Conservation (phyloP, 2,888 invertebrate genomes). For the Sinotaia quadrata region DNA sequence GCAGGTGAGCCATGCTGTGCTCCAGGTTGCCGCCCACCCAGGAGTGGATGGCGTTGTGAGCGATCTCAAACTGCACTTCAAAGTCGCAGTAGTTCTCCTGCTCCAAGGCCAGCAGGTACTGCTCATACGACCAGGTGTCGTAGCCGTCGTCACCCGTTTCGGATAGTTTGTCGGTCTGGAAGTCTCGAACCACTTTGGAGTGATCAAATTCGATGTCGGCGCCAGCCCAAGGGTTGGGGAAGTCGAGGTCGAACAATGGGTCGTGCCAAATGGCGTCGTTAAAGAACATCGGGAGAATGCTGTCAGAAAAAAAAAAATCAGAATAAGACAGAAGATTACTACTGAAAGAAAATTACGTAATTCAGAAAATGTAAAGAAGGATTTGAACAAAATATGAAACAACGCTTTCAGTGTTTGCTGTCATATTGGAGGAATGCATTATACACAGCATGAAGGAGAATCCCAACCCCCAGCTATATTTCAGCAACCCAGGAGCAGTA, state of each 20-base stretch:
- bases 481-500: too few species aligned
- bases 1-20: conserved; percentile 41
- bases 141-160: conserved; percentile 28
- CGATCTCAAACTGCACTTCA: conserved; percentile 44
- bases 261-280: conserved; percentile 31
- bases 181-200: conserved; percentile 30
- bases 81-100: conserved; percentile 47
- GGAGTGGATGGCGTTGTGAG: conserved; percentile 43
- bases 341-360: too few species aligned
- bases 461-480: too few species aligned
- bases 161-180: conserved; percentile 15
- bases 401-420: too few species aligned
- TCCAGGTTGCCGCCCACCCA: conserved; percentile 39
- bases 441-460: too few species aligned
- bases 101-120: conserved; percentile 39
- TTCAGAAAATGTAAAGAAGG: too few species aligned
- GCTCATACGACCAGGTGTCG: conserved; percentile 42
- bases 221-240: conserved; percentile 38
- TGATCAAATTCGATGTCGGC: conserved; percentile 39
- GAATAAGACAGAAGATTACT: too few species aligned
- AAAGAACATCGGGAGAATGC: conserved; percentile 33
- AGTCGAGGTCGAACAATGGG: conserved; percentile 23
- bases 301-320: not conserved
- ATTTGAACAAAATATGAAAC: too few species aligned
- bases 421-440: too few species aligned